A percentile compares a stretch with the other conserved stretches of the same genome.
Evolutionary conservation across 2,113 vertebrate species (phyloP).

Genomic region (Ranitomeya imitator): DNA sequence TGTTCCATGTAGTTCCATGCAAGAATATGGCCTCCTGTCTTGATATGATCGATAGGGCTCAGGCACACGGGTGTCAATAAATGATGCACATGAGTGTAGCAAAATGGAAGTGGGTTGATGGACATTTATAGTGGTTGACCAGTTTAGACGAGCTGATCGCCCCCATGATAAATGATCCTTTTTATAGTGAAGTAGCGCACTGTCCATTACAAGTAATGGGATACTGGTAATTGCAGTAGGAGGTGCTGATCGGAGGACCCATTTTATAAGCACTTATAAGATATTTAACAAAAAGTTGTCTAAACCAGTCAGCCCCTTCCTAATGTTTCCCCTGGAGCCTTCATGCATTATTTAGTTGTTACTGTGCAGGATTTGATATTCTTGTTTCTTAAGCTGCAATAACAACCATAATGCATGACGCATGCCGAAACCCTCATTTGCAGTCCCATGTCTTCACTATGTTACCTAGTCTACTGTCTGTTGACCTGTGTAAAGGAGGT

Average conservation of each 20-base stretch:
- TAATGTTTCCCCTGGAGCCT: neutral
- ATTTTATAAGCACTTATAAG: neutral
- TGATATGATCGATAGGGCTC: neutral
- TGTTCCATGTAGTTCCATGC: neutral
- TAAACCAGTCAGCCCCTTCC: neutral
- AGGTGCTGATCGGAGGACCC: neutral
- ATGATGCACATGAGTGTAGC: neutral
- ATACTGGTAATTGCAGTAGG: neutral
- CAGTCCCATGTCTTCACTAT: neutral
- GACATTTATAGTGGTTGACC: neutral
- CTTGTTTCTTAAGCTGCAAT: neutral
- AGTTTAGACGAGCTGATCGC: neutral
- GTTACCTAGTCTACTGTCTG: neutral
- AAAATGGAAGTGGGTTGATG: neutral
- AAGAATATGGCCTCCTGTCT: neutral
- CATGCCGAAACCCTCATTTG: neutral
- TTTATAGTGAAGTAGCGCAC: neutral
- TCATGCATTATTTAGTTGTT: slow-evolving; percentile 10
- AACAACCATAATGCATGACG: neutral
- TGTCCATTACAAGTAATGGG: neutral
- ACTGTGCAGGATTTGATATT: neutral
- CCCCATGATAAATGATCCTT: no score
- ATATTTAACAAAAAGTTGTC: neutral
- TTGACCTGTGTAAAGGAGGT: neutral
- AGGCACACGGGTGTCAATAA: neutral